Base-by-base conservation (phyloP, 2,113 vertebrate species). In the Delphinus delphis region DNA sequence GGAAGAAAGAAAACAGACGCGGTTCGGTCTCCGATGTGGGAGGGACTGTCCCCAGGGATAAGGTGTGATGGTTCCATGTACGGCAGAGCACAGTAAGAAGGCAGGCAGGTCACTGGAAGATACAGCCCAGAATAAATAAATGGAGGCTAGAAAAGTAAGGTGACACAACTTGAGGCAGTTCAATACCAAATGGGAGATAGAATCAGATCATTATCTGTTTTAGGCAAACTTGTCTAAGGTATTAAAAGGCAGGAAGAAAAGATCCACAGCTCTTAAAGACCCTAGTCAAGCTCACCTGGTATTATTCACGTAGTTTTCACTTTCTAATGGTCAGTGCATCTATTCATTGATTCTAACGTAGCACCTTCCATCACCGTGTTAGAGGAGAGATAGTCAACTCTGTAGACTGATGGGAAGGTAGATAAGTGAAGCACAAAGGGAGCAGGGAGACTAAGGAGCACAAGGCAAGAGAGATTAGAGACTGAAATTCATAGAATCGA, bases 1-100 rank as follows among this genome's bases (percentile, higher is more conserved):
- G 36, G n/a, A 44, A 28, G 47, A 26, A 10, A 55, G 47, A 44
- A 53, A 5, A 47, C 31, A 68, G 20, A 18, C 12, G 8, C 62
- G 84, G 47, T 1, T 47, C 6, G 8, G n/a, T 25, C 53, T 21
- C 38, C 4, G 50, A 25, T 1, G 6, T 28, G 10, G 5, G 6
- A 47, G 10, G 26, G 60, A 26, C 47, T n/a, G 38, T 18, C n/a
- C 9, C 67, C 9, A 3, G 62, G 2, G 17, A 50, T 5, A 6
- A 77, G 50, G 28, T 0, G 0, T 2, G 5, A 26, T 6, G 53
- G 23, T 9, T 31, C n/a, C 8, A 0, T 6, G 44, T 41, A 23
- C 3, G 26, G 31, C 28, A 3, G 21, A 41, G 33, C 31, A 17
- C 5, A 41, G 38, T 5, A 21, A 68, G n/a, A 5, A 50, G 21